Conservation (phyloP, 2,888 invertebrate species). For the Periphyllus acericola region DNA sequence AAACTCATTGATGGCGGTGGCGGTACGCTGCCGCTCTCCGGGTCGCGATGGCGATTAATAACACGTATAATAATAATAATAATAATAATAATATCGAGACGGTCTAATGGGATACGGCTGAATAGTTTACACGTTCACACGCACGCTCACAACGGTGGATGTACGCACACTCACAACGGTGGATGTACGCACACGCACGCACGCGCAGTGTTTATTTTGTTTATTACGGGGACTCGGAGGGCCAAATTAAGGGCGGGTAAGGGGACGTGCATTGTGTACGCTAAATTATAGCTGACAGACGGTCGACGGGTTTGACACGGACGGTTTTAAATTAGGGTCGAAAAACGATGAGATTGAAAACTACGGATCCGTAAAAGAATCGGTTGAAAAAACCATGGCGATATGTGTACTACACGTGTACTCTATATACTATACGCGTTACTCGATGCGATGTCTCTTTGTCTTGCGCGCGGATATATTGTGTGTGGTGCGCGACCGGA, state of each 20-base stretch:
- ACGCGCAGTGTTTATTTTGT: constrained; percentile 43
- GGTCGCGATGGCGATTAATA: constrained; percentile 36
- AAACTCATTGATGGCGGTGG: neutral
- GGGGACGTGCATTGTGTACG: neutral
- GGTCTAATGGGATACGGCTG: constrained; percentile 42
- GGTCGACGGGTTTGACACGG: constrained; percentile 11
- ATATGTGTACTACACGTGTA: no score
- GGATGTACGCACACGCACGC: neutral
- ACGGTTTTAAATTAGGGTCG: constrained; percentile 19
- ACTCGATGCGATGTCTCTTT: neutral
- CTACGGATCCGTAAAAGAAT: constrained; percentile 14
- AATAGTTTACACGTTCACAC: neutral
- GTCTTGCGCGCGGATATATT: neutral
- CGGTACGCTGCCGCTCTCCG: neutral
- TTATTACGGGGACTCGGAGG: constrained; percentile 12
- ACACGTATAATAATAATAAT: neutral
- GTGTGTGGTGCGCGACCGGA: neutral
- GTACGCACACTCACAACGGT: neutral
- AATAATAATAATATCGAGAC: constrained; percentile 21
- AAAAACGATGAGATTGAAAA: constrained; percentile 35
- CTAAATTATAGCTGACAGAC: constrained; percentile 20
- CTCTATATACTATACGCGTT: no score
- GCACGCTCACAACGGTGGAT: neutral
- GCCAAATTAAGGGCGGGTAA: constrained; percentile 2
- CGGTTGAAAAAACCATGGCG: neutral